phyloP scores from a whole-genome alignment of 2,888 invertebrate genomes.

The Sarcophaga rosellei region DNA sequence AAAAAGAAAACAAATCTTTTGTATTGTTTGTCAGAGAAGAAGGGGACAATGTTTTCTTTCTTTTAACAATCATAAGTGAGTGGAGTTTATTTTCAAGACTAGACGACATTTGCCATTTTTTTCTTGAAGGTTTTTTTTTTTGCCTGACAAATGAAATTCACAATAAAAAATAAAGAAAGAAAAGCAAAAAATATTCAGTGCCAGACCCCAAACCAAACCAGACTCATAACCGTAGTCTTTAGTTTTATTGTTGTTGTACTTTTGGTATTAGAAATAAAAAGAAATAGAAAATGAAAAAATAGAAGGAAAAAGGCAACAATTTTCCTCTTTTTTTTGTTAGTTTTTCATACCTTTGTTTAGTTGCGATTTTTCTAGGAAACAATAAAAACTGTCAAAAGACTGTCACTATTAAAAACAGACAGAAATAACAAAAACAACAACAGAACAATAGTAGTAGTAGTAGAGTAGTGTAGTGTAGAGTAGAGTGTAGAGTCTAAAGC shows the following conservation, averaged over 20 bases:
- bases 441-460: conserved; percentile 1
- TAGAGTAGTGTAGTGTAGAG: background rate
- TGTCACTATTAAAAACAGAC: conserved; percentile 50
- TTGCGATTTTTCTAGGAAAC: conserved; percentile 62
- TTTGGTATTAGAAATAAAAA: background rate
- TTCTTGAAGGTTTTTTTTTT: too few species aligned
- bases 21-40: too few species aligned
- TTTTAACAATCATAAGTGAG: background rate
- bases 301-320: background rate
- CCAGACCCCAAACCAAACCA: too few species aligned
- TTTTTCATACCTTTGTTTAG: background rate
- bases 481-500: background rate
- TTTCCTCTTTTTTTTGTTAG: background rate
- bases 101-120: too few species aligned
- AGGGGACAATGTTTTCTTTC: too few species aligned
- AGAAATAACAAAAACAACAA: background rate
- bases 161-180: too few species aligned
- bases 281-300: background rate
- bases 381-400: conserved; percentile 67
- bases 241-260: background rate
- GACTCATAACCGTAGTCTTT: too few species aligned
- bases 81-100: background rate
- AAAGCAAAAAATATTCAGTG: too few species aligned
- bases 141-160: too few species aligned
- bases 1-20: too few species aligned